Evolutionary conservation across 2,888 invertebrate genomes (phyloP).

Genomic region (Tetheella fluctuosa): DNA sequence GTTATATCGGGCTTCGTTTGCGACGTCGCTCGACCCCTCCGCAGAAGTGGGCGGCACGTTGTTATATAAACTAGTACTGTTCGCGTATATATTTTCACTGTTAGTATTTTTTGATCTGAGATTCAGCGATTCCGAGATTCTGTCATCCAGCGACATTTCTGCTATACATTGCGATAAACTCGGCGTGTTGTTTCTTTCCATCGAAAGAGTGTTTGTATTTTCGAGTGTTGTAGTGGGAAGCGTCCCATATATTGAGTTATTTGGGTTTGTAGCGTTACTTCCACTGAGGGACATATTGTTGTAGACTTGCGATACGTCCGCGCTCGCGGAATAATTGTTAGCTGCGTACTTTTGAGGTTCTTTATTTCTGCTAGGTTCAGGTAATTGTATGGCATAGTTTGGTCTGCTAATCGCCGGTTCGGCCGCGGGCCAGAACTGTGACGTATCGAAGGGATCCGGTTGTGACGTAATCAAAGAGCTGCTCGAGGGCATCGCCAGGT

Average conservation of each 20-base stretch:
- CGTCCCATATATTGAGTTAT: conserved; percentile 49
- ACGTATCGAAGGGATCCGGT: conserved; percentile 70
- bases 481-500: conserved; percentile 47
- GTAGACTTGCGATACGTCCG: conserved; percentile 43
- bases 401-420: conserved; percentile 33
- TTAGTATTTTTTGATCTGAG: conserved; percentile 73
- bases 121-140: conserved; percentile 78
- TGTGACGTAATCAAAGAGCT: conserved; percentile 33
- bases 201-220: conserved; percentile 52
- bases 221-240: conserved; percentile 45
- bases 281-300: conserved; percentile 55
- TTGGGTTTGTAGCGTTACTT: conserved; percentile 37
- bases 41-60: conserved; percentile 47
- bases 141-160: conserved; percentile 75
- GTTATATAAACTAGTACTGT: conserved; percentile 42
- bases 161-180: conserved; percentile 50
- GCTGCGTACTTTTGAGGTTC: conserved; percentile 66
- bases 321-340: conserved; percentile 41
- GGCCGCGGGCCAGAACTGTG: conserved; percentile 64
- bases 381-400: conserved; percentile 43
- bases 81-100: conserved; percentile 64
- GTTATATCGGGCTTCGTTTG: conserved; percentile 47
- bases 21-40: conserved; percentile 27
- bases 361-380: conserved; percentile 36
- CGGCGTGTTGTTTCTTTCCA: conserved; percentile 50